Base-by-base conservation (phyloP, 2,113 vertebrate species). In the Hippocampus comes region DNA sequence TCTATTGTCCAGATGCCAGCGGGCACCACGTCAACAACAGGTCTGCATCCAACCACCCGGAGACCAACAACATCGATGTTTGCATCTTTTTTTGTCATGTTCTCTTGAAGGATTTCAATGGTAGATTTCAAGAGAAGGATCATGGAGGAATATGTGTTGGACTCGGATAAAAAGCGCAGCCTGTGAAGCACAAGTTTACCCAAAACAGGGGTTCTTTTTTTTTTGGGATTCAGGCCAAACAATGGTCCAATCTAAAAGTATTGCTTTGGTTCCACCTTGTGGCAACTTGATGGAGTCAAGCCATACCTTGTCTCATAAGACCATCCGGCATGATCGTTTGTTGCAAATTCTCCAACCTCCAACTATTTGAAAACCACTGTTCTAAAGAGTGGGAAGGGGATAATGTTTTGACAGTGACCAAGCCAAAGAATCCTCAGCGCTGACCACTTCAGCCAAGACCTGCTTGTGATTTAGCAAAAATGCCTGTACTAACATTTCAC, bases 71-170 rank as follows among this genome's bases (percentile, higher is more conserved):
- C 82, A 94, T 96, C 93, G 96, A 94, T 2, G 93, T 93, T 85
- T 94, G 95, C 90, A 88, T 96, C 85, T 89, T 95, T 75, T 75
- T 94, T 97, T 89, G 95, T 96, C 82, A 94, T 96, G 94, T 25
- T 25, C 25, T 25, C 25, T 25, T 25, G 1, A 25, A 25, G 25
- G 25, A 34, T 14, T 5, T 10, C 56, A 27, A 11, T 5, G 87
- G 92, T 89, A 1, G 89, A 87, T 72, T 84, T 81, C 1, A 84
- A 82, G 74, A 67, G 46, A 81, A 72, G 56, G 2, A 86, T 86
- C 77, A 82, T 71, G 59, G 92, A 77, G 92, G 2, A n/a, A 23
- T 11, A 23, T 25, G 23, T 57, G n/a, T 57, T 57, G n/a, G 84
- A 93, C 91, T 96, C 95, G 94, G 95, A 95, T 93, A 95, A 9